Percentiles rank a stretch among this genome's conserved stretches.
phyloP scores from a whole-genome alignment of 2,797 vertebrate species.

The Sus cebifrons region DNA sequence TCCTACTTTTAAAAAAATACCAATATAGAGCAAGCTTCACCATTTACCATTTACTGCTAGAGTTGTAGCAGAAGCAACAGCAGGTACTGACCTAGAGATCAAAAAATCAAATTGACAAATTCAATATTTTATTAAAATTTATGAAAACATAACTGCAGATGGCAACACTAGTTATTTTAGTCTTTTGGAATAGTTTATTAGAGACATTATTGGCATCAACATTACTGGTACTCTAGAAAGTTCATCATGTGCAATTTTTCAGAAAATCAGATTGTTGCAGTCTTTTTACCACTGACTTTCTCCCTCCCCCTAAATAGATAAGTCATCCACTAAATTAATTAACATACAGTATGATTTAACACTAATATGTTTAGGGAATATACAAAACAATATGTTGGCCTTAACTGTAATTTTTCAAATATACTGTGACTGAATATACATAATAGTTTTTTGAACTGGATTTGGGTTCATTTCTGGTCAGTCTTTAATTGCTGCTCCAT shows the following conservation, averaged over 20 bases:
- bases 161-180: not conserved
- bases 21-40: not conserved
- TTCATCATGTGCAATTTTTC: conserved; percentile 3
- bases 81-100: not conserved
- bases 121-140: conserved; percentile 10
- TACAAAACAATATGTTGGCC: not conserved
- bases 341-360: not conserved
- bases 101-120: not conserved
- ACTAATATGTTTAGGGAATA: not conserved
- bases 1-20: not conserved
- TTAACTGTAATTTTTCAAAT: conserved; percentile 47
- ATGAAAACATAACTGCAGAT: not conserved
- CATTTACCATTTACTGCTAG: not conserved
- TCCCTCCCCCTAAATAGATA: not conserved
- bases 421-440: not conserved
- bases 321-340: not conserved
- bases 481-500: conserved; percentile 4
- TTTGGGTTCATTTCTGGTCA: conserved; percentile 34
- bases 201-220: not conserved
- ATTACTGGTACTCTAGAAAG: conserved; percentile 3
- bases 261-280: conserved; percentile 43
- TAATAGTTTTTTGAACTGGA: conserved; percentile 37
- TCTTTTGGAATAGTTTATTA: not conserved
- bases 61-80: not conserved
- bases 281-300: not conserved